Percentiles rank a stretch among this genome's conserved stretches.
Evolutionary conservation across 2,888 invertebrate genomes (phyloP).

Genomic region (Aporophyla nigra): DNA sequence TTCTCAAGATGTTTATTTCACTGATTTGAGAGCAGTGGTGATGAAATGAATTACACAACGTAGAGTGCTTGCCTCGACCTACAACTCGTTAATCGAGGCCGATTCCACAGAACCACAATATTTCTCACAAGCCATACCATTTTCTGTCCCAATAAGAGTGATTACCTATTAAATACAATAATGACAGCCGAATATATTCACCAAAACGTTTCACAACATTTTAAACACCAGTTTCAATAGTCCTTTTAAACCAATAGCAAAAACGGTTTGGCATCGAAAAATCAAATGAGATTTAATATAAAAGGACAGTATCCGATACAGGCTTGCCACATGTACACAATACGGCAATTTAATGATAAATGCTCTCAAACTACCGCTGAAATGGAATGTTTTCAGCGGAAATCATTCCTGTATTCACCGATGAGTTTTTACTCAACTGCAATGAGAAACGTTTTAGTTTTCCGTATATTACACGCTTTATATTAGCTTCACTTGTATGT

Average conservation of each 20-base stretch:
- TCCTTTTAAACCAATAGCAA: conserved; percentile 23
- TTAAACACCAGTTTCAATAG: neutral
- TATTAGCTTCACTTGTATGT: no score
- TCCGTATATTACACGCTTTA: conserved; percentile 7
- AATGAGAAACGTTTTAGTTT: conserved; percentile 27
- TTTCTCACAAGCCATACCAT: neutral
- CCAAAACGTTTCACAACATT: conserved; percentile 6
- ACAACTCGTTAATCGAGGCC: no score
- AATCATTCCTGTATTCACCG: conserved; percentile 59
- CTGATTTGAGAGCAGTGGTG: no score
- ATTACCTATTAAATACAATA: neutral
- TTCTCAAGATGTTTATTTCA: no score
- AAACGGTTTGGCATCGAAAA: conserved; percentile 42
- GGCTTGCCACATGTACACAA: conserved; percentile 58
- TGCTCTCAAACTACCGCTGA: conserved; percentile 66
- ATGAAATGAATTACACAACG: no score
- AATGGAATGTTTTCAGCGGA: conserved; percentile 56
- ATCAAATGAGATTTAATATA: conserved; percentile 36
- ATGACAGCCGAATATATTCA: neutral
- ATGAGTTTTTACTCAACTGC: conserved; percentile 45
- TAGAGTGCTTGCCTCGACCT: no score
- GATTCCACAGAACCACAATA: no score
- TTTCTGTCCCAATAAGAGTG: neutral
- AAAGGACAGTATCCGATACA: conserved; percentile 56
- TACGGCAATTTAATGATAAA: conserved; percentile 72